A percentile compares a stretch with the other conserved stretches of the same genome.
Conservation (phyloP, 2,113 vertebrate genomes). For the Rhineura floridana region DNA sequence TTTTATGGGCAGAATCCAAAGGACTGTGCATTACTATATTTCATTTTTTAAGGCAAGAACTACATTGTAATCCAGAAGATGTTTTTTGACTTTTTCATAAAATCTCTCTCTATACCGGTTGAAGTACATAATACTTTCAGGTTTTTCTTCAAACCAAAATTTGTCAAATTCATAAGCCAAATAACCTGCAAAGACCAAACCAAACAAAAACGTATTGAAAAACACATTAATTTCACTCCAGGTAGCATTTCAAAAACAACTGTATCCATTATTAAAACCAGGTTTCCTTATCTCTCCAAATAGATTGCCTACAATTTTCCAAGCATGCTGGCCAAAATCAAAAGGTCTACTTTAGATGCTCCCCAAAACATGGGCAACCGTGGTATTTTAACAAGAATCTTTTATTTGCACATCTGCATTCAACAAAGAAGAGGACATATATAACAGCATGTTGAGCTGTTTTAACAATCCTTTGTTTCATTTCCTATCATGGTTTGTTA, state of each 20-base stretch:
- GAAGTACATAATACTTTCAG: slow-evolving; percentile 98
- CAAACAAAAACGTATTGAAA: background rate
- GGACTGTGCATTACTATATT: slow-evolving; percentile 55
- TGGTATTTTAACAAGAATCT: background rate
- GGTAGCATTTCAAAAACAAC: background rate
- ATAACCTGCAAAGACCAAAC: slow-evolving; percentile 83
- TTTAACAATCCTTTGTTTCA: background rate
- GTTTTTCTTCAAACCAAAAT: slow-evolving; percentile 96
- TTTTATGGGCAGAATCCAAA: slow-evolving; percentile 61
- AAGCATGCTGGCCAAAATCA: background rate
- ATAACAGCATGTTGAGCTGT: background rate
- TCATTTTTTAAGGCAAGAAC: slow-evolving; percentile 78
- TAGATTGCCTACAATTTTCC: too few species aligned
- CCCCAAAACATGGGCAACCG: too few species aligned
- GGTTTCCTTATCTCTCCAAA: background rate
- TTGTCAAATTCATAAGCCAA: slow-evolving; percentile 95
- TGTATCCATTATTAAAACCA: background rate
- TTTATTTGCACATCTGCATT: background rate
- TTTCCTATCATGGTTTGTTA: background rate
- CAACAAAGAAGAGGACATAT: background rate
- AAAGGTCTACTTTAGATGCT: background rate
- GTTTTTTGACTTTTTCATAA: slow-evolving; percentile 85
- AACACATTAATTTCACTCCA: background rate
- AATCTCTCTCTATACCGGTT: slow-evolving; percentile 97
- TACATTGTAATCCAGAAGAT: slow-evolving; percentile 80